Percentiles rank a stretch among this genome's conserved stretches.
phyloP scores from a whole-genome alignment of 2,797 vertebrate genomes.

The Arnoldichthys spilopterus region DNA sequence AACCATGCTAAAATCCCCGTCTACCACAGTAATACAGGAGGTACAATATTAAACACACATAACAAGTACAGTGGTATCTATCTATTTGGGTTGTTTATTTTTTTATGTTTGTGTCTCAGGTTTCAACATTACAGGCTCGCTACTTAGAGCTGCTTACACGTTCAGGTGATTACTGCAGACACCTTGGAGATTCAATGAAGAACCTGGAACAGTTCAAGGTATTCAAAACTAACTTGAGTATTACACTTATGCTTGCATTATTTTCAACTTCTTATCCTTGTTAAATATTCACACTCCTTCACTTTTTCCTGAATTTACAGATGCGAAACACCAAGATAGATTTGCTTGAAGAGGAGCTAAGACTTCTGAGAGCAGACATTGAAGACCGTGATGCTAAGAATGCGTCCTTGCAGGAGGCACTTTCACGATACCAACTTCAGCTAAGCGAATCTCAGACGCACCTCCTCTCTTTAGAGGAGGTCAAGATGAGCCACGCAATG shows the following conservation, averaged over 20 bases:
- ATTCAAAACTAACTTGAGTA: conserved; percentile 40
- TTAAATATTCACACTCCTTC: background rate
- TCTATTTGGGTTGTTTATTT: background rate
- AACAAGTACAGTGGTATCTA: too few species aligned
- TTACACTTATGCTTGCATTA: background rate
- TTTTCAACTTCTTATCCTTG: background rate
- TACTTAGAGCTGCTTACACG: conserved; percentile 91
- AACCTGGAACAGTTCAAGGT: conserved; percentile 97
- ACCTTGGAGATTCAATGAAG: conserved; percentile 88
- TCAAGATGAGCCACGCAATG: conserved; percentile 83
- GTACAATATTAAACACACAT: conserved; percentile 67
- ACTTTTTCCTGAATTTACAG: conserved; percentile 67
- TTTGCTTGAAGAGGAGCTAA: conserved; percentile 91
- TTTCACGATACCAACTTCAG: conserved; percentile 84
- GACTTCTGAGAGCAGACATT: conserved; percentile 81
- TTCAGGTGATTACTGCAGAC: conserved; percentile 88
- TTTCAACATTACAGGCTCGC: conserved; percentile 85
- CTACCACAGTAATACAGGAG: conserved; percentile 87
- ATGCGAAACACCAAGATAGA: conserved; percentile 93
- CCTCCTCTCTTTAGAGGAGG: conserved; percentile 84
- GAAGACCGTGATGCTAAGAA: conserved; percentile 83
- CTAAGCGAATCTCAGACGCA: conserved; percentile 84
- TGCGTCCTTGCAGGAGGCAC: conserved; percentile 84
- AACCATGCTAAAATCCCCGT: conserved; percentile 89
- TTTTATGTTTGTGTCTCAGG: conserved; percentile 73